Evolutionary conservation across 2,113 vertebrate species (phyloP).

Genomic region (Pachycephala philippinensis): DNA sequence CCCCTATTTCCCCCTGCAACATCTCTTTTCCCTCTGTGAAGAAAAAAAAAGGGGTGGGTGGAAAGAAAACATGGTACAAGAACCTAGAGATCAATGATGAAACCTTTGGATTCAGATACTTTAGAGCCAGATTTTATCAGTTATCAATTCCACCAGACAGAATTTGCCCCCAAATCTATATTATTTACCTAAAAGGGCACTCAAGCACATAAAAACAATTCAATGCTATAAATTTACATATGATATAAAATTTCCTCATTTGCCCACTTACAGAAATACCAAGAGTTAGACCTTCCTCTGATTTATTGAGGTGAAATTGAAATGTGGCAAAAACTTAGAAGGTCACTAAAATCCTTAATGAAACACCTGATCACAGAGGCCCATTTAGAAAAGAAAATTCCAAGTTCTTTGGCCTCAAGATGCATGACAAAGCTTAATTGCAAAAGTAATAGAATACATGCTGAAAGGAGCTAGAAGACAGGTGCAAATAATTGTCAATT

Average conservation of each 20-base stretch:
- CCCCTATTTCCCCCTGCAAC: background rate
- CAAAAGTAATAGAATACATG: background rate
- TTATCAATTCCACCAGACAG: background rate
- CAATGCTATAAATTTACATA: background rate
- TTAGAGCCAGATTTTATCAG: background rate
- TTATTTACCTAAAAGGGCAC: background rate
- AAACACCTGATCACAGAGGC: background rate
- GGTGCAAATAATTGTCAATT: background rate
- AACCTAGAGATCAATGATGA: background rate
- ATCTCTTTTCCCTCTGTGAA: background rate
- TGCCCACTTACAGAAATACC: background rate
- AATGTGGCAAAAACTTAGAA: background rate
- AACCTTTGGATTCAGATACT: background rate
- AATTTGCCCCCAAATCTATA: background rate
- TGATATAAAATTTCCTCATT: background rate
- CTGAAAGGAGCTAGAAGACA: background rate
- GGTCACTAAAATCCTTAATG: background rate
- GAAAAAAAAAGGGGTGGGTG: rapidly evolving
- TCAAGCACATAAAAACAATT: background rate
- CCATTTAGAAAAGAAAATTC: background rate
- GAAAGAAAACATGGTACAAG: background rate
- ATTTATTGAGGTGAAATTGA: background rate
- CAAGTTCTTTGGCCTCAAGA: background rate
- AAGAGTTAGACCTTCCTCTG: background rate
- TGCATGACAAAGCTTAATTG: background rate